phyloP scores from a whole-genome alignment of 2,113 vertebrate species.

The Aspiorhynchus laticeps region DNA sequence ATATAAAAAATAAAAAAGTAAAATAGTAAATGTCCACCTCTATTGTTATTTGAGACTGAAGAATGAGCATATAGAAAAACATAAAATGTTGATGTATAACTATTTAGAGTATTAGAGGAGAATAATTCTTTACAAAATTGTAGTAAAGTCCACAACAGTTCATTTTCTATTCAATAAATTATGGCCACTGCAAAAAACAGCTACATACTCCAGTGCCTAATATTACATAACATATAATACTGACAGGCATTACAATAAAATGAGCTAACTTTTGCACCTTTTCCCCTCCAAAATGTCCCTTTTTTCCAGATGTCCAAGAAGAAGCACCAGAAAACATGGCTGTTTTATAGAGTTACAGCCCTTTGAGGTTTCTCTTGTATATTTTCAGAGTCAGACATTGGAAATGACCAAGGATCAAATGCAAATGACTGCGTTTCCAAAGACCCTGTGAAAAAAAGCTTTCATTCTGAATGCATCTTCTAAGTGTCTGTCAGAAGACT shows the following conservation, averaged over 20 bases:
- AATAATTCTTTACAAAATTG: slow-evolving; percentile 25
- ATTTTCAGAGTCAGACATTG: slow-evolving; percentile 54
- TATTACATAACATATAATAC: slow-evolving; percentile 45
- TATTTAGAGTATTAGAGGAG: slow-evolving; percentile 40
- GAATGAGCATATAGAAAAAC: slow-evolving; percentile 38
- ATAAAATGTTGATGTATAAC: slow-evolving; percentile 48
- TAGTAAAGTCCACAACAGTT: slow-evolving; percentile 29
- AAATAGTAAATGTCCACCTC: slow-evolving; percentile 51
- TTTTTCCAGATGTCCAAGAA: slow-evolving; percentile 58
- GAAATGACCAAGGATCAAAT: slow-evolving; percentile 53
- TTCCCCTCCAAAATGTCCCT: slow-evolving; percentile 5
- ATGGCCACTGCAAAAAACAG: slow-evolving; percentile 47
- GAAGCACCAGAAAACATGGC: slow-evolving; percentile 53
- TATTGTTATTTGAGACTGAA: slow-evolving; percentile 50
- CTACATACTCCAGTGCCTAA: slow-evolving; percentile 58
- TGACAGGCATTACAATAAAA: slow-evolving; percentile 26
- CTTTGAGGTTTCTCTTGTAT: slow-evolving; percentile 70
- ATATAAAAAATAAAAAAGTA: slow-evolving; percentile 47
- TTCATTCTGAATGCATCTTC: background rate
- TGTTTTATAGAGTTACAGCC: slow-evolving; percentile 59
- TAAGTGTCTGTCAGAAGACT: slow-evolving; percentile 10
- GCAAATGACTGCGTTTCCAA: slow-evolving; percentile 40
- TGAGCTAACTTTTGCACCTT: slow-evolving; percentile 34
- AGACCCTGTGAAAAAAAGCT: slow-evolving; percentile 44
- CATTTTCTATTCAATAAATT: slow-evolving; percentile 55